Evolutionary conservation across 2,113 vertebrate genomes (phyloP).

Genomic region (Myotis lucifugus): DNA sequence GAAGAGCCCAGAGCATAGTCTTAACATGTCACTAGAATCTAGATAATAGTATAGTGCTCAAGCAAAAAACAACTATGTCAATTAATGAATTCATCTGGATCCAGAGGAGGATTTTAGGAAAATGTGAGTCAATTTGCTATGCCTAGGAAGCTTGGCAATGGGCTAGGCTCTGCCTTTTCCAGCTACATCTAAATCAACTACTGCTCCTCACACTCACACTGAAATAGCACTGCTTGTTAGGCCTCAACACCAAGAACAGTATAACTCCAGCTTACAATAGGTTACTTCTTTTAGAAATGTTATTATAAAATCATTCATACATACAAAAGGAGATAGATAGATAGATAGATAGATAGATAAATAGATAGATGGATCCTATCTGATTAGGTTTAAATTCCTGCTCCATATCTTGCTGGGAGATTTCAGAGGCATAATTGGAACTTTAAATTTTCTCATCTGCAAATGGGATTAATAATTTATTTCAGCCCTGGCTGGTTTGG

Average conservation of each 20-base stretch:
- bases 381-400: background rate
- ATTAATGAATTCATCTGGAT: background rate
- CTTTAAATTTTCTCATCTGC: background rate
- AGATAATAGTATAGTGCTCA: background rate
- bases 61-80: constrained; percentile 5
- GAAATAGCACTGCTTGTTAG: background rate
- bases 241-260: background rate
- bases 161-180: background rate
- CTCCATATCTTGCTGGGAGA: background rate
- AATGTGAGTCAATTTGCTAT: background rate
- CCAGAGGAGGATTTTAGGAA: background rate
- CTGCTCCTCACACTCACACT: background rate
- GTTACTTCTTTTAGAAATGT: background rate
- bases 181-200: constrained; percentile 22
- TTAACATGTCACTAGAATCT: background rate
- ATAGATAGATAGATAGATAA: background rate
- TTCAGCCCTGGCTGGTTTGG: no score
- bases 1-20: background rate
- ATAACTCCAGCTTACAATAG: background rate
- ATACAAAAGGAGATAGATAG: background rate
- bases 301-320: background rate
- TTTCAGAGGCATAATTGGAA: background rate
- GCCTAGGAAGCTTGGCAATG: background rate
- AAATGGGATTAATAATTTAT: constrained; percentile 23
- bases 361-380: background rate